These are phyloP conservation scores for Eurytoma adleriae DNA, from an alignment of 2,888 invertebrate genomes.

Conservation along the genomic window DNA sequence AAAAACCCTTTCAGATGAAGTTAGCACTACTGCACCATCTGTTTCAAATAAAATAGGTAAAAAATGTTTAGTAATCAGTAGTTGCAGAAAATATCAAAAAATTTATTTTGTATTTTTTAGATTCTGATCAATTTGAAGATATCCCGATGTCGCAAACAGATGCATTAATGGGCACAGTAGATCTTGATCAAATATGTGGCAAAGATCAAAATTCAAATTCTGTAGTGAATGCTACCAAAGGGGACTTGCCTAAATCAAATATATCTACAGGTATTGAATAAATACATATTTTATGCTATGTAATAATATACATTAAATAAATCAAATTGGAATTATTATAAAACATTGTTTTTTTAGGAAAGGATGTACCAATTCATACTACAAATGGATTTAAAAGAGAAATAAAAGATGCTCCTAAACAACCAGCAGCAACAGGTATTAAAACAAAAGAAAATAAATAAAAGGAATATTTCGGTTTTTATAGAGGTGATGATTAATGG, in stretches of 20 bases:
- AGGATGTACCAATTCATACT: not conserved
- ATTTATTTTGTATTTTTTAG: slow-evolving; percentile 30
- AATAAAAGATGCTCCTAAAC: not conserved
- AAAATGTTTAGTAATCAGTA: not conserved
- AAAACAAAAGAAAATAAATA: slow-evolving; percentile 1
- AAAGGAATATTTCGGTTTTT: no score
- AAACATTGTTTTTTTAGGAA: not conserved
- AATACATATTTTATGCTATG: not conserved
- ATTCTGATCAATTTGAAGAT: slow-evolving; percentile 21
- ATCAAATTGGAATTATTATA: not conserved
- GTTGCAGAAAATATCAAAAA: not conserved
- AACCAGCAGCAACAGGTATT: slow-evolving; percentile 17
- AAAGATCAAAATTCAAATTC: slow-evolving; percentile 32
- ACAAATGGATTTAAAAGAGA: not conserved
- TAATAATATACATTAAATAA: not conserved
- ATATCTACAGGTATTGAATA: slow-evolving; percentile 17
- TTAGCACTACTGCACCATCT: not conserved
- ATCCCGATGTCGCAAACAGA: slow-evolving; percentile 53
- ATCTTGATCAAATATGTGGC: slow-evolving; percentile 40
- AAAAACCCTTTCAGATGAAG: slow-evolving; percentile 8
- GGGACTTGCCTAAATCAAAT: not conserved
- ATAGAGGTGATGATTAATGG: no score
- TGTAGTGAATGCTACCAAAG: not conserved
- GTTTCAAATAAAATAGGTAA: slow-evolving; percentile 17
- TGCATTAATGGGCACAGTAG: slow-evolving; percentile 49